Evolutionary conservation across 2,797 vertebrate genomes (phyloP).

Genomic region (Borostomias antarcticus): DNA sequence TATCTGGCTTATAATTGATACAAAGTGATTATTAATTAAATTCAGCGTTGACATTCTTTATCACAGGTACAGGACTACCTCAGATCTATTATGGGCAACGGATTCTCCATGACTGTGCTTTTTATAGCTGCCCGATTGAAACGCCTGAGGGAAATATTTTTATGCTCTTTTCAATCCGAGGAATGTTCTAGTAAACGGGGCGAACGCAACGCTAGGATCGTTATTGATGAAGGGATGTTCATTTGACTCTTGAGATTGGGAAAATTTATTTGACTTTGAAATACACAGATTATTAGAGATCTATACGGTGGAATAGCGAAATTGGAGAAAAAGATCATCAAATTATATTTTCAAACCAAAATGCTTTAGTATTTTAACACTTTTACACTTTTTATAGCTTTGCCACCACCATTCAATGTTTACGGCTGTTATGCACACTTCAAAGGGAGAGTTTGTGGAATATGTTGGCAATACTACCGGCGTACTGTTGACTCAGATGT

Average conservation of each 20-base stretch:
- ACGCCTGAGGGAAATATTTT: constrained; percentile 36
- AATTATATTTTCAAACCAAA: constrained; percentile 61
- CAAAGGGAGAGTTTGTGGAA: constrained; percentile 36
- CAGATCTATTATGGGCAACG: constrained; percentile 58
- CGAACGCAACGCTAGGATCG: constrained; percentile 61
- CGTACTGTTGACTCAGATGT: constrained; percentile 18
- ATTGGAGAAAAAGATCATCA: constrained; percentile 32
- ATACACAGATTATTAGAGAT: constrained; percentile 47
- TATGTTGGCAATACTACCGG: constrained; percentile 23
- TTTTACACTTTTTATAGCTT: constrained; percentile 56
- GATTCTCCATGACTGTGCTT: constrained; percentile 31
- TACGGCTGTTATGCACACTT: constrained; percentile 63
- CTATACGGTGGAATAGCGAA: constrained; percentile 48
- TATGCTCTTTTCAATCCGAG: constrained; percentile 57
- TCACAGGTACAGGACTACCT: constrained; percentile 72
- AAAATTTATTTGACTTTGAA: constrained; percentile 22
- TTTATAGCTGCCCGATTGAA: constrained; percentile 29
- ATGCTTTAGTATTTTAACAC: constrained; percentile 72
- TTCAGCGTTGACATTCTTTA: constrained; percentile 57
- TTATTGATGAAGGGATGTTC: constrained; percentile 47
- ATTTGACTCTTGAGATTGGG: constrained; percentile 34
- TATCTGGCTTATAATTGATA: constrained; percentile 14
- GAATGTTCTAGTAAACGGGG: constrained; percentile 50
- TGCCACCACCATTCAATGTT: constrained; percentile 68
- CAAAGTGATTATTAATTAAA: constrained; percentile 27